Evolutionary conservation across 1,140 invertebrate genomes (phyloP), one percentile per base, ranked within the genome.

Genomic region (Trissolcus basalis): DNA sequence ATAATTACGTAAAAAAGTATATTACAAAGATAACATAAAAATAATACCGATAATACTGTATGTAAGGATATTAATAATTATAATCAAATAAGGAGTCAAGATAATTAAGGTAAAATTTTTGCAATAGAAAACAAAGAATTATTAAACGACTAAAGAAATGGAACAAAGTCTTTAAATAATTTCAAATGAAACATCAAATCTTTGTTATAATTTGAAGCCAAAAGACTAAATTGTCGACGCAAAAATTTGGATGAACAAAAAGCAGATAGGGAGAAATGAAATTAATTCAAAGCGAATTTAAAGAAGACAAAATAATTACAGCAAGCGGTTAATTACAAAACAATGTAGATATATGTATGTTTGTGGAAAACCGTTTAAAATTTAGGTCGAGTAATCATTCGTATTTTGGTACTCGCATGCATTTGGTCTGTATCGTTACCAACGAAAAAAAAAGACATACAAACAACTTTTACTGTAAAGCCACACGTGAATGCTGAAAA

Each of bases 51-150:
- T 82, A 85, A 82, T 83, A 80, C 76, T 85, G 82, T 84, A 86
- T 86, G 84, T 87, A 87, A 87, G 83, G 82, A 85, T 84, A 85
- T 84, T 83, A 83, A 77, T 86, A 86, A 86, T 87, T 83, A 84
- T 86, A 87, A 87, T 81, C 82, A 78, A 83, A 77, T 83, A 83
- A 86, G 78, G 53, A 81, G 74, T 79, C 71, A 77, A 82, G 70
- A 72, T 84, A 82, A 80, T 81, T 81, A 82, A 82, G 78, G 49
- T 79, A 80, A 81, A 39, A 80, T 76, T 82, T 84, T 84, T 82
- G 80, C 80, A 86, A 84, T 86, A 86, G 78, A 74, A 80, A 27
- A 76, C 68, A 12, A 77, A 45, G 61, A 59, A 56, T 70, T 45
- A 70, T 58, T 67, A 35, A 72, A 69, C 41, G 43, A 81, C 48